Conservation (phyloP, 1,140 invertebrate genomes). For the Drosophila sturtevanti region DNA sequence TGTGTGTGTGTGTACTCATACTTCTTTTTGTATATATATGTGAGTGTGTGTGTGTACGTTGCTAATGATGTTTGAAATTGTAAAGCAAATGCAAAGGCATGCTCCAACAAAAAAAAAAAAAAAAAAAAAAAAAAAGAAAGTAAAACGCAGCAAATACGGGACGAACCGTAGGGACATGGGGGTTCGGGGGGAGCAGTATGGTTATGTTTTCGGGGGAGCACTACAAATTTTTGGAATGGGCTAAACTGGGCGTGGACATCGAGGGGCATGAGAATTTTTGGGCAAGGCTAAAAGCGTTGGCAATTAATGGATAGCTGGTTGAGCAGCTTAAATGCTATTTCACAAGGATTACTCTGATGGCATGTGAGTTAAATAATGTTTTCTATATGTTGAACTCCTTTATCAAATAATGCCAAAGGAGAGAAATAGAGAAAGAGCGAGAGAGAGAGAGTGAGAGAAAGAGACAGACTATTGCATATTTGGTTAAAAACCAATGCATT, state of each 20-base stretch:
- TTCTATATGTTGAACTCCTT: too few species aligned
- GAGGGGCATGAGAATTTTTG: neutral
- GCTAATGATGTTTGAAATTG: slow-evolving; percentile 80
- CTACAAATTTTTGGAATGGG: too few species aligned
- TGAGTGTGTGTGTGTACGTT: slow-evolving; percentile 59
- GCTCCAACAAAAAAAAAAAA: slow-evolving; percentile 58
- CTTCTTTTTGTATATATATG: neutral
- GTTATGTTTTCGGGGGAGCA: too few species aligned
- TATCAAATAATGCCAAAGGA: too few species aligned
- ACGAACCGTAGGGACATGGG: neutral
- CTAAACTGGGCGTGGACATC: neutral
- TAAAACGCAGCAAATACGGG: slow-evolving; percentile 44
- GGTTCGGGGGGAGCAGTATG: neutral
- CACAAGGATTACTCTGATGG: slow-evolving; percentile 12
- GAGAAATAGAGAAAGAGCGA: neutral
- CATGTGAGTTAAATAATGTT: neutral
- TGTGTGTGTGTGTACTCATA: slow-evolving; percentile 17
- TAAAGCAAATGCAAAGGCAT: slow-evolving; percentile 79
- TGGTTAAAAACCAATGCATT: neutral
- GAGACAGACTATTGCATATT: neutral
- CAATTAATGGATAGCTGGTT: slow-evolving; percentile 21
- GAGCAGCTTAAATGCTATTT: slow-evolving; percentile 9
- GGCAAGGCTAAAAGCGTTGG: slow-evolving; percentile 13
- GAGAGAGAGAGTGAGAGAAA: neutral
- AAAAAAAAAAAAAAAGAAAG: neutral